These are phyloP conservation scores for Tetraneura akinire DNA, from an alignment of 1,140 invertebrate species.

Conservation along the genomic window DNA sequence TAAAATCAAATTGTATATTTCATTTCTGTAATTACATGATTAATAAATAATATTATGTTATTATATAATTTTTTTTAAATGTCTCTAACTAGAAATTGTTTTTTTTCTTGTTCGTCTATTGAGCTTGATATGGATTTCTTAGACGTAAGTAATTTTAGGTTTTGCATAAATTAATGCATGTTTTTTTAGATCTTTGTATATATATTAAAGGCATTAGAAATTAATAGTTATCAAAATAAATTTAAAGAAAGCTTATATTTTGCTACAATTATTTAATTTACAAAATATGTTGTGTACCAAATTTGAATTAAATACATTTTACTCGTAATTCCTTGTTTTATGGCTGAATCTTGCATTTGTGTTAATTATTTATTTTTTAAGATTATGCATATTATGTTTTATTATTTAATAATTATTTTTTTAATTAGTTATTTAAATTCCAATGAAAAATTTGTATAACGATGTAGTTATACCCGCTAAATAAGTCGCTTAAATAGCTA, in stretches of 20 bases:
- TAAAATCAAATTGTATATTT: background rate
- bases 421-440: background rate
- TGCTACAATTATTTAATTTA: background rate
- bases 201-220: constrained; percentile 25
- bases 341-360: too few relatives aligned
- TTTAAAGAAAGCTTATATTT: constrained; percentile 31
- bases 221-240: background rate
- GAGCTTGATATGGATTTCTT: constrained; percentile 56
- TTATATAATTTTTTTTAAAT: constrained; percentile 4
- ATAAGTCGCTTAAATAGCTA: constrained; percentile 8
- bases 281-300: constrained; percentile 47
- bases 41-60: background rate
- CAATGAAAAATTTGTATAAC: background rate
- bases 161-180: constrained; percentile 31
- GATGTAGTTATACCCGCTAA: too few relatives aligned
- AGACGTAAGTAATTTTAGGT: constrained; percentile 54
- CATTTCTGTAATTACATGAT: background rate
- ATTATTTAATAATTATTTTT: background rate
- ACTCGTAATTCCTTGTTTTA: constrained; percentile 14
- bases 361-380: background rate
- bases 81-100: constrained; percentile 36
- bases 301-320: constrained; percentile 36
- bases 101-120: constrained; percentile 52
- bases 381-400: background rate
- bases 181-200: constrained; percentile 31